Base-by-base conservation (phyloP, 2,113 vertebrate species). In the Eolophus roseicapilla region DNA sequence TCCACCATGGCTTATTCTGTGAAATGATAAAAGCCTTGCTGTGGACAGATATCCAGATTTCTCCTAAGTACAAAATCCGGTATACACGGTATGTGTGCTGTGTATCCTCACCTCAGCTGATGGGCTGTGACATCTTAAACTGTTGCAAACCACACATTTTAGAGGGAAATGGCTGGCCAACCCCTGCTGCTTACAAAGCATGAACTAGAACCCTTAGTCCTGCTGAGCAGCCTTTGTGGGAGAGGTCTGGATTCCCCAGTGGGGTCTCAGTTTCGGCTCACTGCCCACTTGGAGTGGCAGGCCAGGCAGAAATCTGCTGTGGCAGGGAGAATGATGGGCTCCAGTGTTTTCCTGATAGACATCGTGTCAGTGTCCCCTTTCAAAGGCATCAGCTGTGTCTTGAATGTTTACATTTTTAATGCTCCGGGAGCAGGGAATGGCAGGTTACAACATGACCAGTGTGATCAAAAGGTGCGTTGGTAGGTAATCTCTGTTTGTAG, bases 101-200 rank as follows among this genome's bases (percentile, higher is more conserved):
- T 52, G 79, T 55, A 23, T 64, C 64, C 31, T 84, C 67, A 71
- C 84, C 78, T 83, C 80, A 60, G 62, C 71, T 96, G 96, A 97
- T 97, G 96, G 90, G 82, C 95, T 96, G 87, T 25, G 75, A 97
- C 96, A 97, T 95, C 96, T 98, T 98, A 97, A 98, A 92, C 86
- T 96, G 96, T 96, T 97, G 92, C 95, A 97, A 97, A 98, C 97
- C 96, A 90, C 97, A 92, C 41, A 17, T 95, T 96, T 96, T 88
- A 92, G 95, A 96, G 92, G 82, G 96, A 81, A 91, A 81, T 59
- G 80, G 82, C 94, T 93, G 95, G 97, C 93, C 52, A 31, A 33
- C 62, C 29, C 17, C 55, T 88, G 44, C 62, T 86, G 92, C 90
- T 95, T 84, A 76, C 93, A 50, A 75, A 91, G 92, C 86, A 41